phyloP scores from a whole-genome alignment of 2,888 invertebrate species.

The Drosophila ezoana region DNA sequence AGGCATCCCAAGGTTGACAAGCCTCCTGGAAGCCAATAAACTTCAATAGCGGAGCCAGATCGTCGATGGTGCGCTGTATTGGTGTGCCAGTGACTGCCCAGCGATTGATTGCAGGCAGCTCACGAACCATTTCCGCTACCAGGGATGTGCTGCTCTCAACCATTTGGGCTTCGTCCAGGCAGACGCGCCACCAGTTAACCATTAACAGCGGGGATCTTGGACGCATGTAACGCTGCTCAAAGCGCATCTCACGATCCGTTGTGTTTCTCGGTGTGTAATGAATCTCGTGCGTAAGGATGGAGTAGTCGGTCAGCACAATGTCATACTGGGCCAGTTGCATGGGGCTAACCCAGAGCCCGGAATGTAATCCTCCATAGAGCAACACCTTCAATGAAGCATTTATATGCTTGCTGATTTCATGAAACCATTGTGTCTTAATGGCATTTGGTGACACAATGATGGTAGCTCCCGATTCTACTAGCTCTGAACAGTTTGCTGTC shows the following conservation, averaged over 20 bases:
- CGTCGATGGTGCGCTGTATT: conserved; percentile 87
- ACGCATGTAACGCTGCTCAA: conserved; percentile 88
- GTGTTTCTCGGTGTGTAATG: conserved; percentile 86
- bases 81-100: conserved; percentile 93
- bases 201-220: conserved; percentile 89
- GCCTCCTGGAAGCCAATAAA: conserved; percentile 84
- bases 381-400: conserved; percentile 85
- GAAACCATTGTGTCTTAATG: conserved; percentile 90
- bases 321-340: conserved; percentile 88
- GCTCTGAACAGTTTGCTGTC: conserved; percentile 1
- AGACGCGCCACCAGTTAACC: conserved; percentile 91
- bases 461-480: conserved; percentile 87
- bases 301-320: conserved; percentile 90
- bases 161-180: conserved; percentile 93
- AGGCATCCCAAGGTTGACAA: conserved; percentile 63
- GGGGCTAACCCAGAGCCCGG: conserved; percentile 86
- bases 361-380: conserved; percentile 85
- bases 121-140: conserved; percentile 85
- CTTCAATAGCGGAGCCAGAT: conserved; percentile 83
- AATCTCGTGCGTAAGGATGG: conserved; percentile 87
- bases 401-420: conserved; percentile 88
- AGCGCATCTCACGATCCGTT: conserved; percentile 84
- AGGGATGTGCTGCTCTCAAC: conserved; percentile 88
- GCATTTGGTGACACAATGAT: conserved; percentile 90
- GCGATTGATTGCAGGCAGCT: conserved; percentile 86